A percentile compares a stretch with the other conserved stretches of the same genome.
Conservation (phyloP, 2,113 vertebrate species). For the Gorilla gorilla region DNA sequence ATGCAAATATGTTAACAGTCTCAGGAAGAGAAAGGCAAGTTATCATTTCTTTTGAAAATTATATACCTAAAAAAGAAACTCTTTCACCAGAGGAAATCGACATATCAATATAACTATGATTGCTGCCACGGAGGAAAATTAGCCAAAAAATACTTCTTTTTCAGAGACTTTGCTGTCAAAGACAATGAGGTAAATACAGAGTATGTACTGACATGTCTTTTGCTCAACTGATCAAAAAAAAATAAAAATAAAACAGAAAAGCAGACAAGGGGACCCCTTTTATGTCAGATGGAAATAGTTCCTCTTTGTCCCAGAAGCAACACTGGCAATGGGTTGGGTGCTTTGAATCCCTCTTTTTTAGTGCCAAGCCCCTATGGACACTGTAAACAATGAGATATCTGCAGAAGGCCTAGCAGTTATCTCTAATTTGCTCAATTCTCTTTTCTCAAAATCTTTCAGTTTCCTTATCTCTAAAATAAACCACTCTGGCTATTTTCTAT, state of each 20-base stretch:
- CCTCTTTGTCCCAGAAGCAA: not conserved
- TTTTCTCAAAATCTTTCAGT: slow-evolving; percentile 35
- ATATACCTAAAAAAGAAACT: not conserved
- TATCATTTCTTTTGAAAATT: not conserved
- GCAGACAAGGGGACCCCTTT: not conserved
- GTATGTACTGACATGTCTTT: not conserved
- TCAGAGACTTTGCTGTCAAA: not conserved
- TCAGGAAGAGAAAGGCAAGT: not conserved
- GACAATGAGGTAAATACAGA: not conserved
- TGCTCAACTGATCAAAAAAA: not conserved
- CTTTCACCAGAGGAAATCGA: not conserved
- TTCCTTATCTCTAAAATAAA: slow-evolving; percentile 62
- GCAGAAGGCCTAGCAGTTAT: not conserved
- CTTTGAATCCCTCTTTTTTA: not conserved
- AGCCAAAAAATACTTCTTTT: not conserved
- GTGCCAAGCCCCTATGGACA: no score
- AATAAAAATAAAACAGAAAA: not conserved
- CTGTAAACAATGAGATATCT: not conserved
- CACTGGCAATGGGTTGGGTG: not conserved
- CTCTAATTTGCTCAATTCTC: slow-evolving; percentile 25
- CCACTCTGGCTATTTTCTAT: slow-evolving; percentile 17
- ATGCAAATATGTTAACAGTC: not conserved
- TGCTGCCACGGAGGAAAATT: not conserved
- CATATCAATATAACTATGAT: not conserved
- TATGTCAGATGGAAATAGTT: not conserved